Evolutionary conservation across 2,797 vertebrate genomes (phyloP).

Genomic region (Malurus splendens): DNA sequence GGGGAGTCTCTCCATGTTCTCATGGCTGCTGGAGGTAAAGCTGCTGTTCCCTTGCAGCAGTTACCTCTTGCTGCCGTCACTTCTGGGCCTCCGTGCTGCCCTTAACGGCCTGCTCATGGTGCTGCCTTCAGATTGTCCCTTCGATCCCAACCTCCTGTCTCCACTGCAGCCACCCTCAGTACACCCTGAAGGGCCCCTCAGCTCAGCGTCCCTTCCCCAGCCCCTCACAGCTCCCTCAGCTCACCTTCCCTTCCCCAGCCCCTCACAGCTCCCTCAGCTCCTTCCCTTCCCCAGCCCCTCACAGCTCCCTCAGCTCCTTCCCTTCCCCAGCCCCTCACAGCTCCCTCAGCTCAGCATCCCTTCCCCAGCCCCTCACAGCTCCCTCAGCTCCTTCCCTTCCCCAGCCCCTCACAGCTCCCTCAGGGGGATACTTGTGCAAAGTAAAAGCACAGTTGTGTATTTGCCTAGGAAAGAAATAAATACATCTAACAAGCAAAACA

Average conservation of each 20-base stretch:
- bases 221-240: neutral
- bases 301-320: too few relatives aligned
- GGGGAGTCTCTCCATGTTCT: neutral
- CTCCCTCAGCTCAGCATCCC: too few relatives aligned
- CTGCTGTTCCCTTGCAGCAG: neutral
- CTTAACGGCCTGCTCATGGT: neutral
- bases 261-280: too few relatives aligned
- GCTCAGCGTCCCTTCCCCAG: neutral
- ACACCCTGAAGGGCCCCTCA: neutral
- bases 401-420: too few relatives aligned
- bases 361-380: too few relatives aligned
- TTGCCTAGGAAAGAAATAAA: neutral
- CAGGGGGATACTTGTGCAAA: neutral
- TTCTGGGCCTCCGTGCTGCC: neutral
- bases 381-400: too few relatives aligned
- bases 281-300: too few relatives aligned
- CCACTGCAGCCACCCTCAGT: neutral
- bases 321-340: too few relatives aligned
- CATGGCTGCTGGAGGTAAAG: neutral
- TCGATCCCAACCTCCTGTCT: rapidly evolving
- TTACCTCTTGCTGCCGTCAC: neutral
- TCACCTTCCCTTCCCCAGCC: too few relatives aligned
- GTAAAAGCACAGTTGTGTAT: neutral
- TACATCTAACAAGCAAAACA: neutral
- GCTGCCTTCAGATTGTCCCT: neutral